Base-by-base conservation (phyloP, 2,797 vertebrate species). In the Cyclopterus lumpus region DNA sequence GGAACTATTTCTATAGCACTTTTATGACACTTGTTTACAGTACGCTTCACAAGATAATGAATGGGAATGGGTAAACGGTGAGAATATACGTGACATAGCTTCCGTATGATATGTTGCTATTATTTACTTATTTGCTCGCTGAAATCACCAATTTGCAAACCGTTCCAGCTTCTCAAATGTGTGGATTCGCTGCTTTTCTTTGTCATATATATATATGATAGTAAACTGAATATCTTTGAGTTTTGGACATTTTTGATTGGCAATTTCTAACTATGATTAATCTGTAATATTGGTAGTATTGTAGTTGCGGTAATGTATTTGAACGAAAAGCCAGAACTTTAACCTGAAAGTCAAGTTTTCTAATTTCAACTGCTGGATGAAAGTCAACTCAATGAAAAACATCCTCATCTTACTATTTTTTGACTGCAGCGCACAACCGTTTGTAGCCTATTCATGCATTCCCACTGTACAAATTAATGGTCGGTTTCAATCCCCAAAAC, bases 391-490 rank as follows among this genome's bases (percentile, higher is more conserved):
- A 53, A 36, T 30, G 15, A 68, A 48, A 48, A 62, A 67, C 16
- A 30, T 38, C 15, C 32, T 36, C 24, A 42, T 59, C 22, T 40
- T 6, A 14, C 48, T 24, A 26, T 22, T 49, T 54, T 38, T 24
- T 22, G 20, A 51, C 15, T 51, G 22, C 40, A 42, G 42, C 16
- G 51, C 42, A 26, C 11, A 68, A 30, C 26, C 71, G 53, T 59
- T 66, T 76, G 53, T n/a, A 28, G 44, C 44, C 18, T 48, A 42
- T 82, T 83, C 48, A 70, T 51, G 1, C 26, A 11, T 36, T 49
- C 30, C 68, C 46, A 28, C 49, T 26, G 60, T 63, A 24, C 51
- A 59, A 63, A 26, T 67, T 59, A 60, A 84, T 85, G 38, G 68
- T 55, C 12, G 18, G 6, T 73, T 77, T 63, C 65, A 32, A 14